Evolutionary conservation across 2,888 invertebrate genomes (phyloP).

Genomic region (Pomacea canaliculata): DNA sequence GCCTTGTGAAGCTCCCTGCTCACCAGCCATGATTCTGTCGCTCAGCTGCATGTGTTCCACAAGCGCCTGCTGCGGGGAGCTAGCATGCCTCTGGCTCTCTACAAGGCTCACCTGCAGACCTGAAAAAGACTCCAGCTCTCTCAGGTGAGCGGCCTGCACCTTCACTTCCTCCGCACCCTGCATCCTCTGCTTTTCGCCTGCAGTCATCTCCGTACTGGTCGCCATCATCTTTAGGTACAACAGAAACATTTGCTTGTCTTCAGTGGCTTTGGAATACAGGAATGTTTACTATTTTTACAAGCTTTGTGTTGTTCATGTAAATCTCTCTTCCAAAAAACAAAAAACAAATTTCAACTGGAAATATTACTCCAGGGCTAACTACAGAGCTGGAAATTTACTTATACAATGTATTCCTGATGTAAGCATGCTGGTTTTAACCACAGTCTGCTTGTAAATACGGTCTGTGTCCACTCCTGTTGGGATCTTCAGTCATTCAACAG

Average conservation of each 20-base stretch:
- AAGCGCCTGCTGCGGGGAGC: constrained; percentile 49
- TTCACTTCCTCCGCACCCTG: constrained; percentile 49
- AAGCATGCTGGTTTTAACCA: too few species aligned
- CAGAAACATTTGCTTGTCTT: not conserved
- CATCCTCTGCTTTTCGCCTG: constrained; percentile 44
- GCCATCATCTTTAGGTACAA: constrained; percentile 49
- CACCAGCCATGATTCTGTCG: constrained; percentile 24
- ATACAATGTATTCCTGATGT: too few species aligned
- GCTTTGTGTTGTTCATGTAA: too few species aligned
- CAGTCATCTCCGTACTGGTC: constrained; percentile 48
- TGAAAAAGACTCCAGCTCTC: constrained; percentile 55
- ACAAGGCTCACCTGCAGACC: constrained; percentile 52
- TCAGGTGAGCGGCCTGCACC: constrained; percentile 48
- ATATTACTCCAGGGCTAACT: too few species aligned
- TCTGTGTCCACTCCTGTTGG: too few species aligned
- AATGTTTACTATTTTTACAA: too few species aligned
- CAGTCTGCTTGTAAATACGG: too few species aligned
- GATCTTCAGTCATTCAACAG: too few species aligned
- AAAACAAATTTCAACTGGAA: too few species aligned
- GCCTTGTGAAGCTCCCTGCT: not conserved
- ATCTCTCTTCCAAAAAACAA: too few species aligned
- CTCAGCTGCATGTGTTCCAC: constrained; percentile 36
- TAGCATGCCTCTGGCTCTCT: constrained; percentile 50
- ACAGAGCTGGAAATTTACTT: too few species aligned
- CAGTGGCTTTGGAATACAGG: too few species aligned